phyloP scores from a whole-genome alignment of 2,888 invertebrate genomes.

The Eledona agricola region DNA sequence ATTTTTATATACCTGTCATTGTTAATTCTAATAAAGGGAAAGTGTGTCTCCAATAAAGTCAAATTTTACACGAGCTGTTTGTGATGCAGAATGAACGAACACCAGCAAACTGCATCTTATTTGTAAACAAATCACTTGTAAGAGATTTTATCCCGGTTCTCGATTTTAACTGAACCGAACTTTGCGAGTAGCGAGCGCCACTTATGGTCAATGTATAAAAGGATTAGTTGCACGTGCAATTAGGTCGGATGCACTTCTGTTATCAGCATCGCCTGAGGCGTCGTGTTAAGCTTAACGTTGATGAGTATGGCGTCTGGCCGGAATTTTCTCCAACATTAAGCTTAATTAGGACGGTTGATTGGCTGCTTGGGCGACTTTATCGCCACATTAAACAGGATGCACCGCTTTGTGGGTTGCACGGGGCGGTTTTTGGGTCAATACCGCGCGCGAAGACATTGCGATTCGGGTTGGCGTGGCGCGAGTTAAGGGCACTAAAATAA shows the following conservation, averaged over 20 bases:
- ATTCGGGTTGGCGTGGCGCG: slow-evolving; percentile 47
- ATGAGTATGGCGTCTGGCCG: slow-evolving; percentile 20
- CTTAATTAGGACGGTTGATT: slow-evolving; percentile 20
- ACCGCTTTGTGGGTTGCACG: no score
- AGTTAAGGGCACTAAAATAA: slow-evolving; percentile 52
- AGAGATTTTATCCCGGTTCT: no score
- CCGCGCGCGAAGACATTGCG: slow-evolving; percentile 43
- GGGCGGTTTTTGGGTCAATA: no score
- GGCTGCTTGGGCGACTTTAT: slow-evolving; percentile 11
- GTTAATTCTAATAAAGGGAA: no score
- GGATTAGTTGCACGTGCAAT: slow-evolving; percentile 59
- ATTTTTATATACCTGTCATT: no score
- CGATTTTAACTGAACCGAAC: slow-evolving; percentile 4
- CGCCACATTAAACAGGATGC: no score
- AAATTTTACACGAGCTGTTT: no score
- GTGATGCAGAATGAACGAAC: no score
- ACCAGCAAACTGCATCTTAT: no score
- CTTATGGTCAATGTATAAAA: slow-evolving; percentile 59
- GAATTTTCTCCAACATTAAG: slow-evolving; percentile 30
- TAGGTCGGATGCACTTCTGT: slow-evolving; percentile 41
- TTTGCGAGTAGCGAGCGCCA: slow-evolving; percentile 43
- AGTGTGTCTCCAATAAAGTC: no score
- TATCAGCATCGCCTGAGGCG: slow-evolving; percentile 17
- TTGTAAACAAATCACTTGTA: no score
- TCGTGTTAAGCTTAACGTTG: slow-evolving; percentile 23